Evolutionary conservation across 2,113 vertebrate genomes (phyloP).

Genomic region (Agapornis roseicollis): DNA sequence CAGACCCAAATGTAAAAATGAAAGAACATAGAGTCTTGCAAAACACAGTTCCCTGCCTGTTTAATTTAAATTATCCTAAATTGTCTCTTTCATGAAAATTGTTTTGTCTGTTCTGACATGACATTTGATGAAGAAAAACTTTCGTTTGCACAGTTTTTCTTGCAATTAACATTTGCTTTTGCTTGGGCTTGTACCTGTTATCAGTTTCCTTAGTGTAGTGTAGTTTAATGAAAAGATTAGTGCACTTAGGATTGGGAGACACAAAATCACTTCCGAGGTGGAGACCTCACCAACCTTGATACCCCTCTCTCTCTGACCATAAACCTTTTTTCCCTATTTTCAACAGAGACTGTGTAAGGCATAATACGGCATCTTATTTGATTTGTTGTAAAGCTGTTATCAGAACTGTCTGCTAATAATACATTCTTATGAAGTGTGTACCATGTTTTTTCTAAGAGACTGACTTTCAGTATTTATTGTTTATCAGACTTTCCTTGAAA

Average conservation of each 20-base stretch:
- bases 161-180: neutral
- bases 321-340: neutral
- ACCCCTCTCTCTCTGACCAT: neutral
- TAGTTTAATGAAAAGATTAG: neutral
- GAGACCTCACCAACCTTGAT: neutral
- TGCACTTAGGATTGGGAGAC: neutral
- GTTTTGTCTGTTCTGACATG: neutral
- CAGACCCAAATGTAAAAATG: neutral
- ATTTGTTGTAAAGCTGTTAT: neutral
- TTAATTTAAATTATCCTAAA: neutral
- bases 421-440: neutral
- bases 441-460: neutral
- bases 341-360: neutral
- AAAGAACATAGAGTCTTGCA: neutral
- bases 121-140: neutral
- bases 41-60: neutral
- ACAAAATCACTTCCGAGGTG: neutral
- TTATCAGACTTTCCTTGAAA: neutral
- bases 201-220: neutral
- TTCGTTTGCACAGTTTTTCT: neutral
- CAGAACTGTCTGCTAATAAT: neutral
- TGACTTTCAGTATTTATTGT: neutral
- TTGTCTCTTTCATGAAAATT: neutral
- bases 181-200: neutral
- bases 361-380: neutral